A percentile compares a stretch with the other conserved stretches of the same genome.
Conservation (phyloP, 2,888 invertebrate genomes). For the Drosophila austrosaltans region DNA sequence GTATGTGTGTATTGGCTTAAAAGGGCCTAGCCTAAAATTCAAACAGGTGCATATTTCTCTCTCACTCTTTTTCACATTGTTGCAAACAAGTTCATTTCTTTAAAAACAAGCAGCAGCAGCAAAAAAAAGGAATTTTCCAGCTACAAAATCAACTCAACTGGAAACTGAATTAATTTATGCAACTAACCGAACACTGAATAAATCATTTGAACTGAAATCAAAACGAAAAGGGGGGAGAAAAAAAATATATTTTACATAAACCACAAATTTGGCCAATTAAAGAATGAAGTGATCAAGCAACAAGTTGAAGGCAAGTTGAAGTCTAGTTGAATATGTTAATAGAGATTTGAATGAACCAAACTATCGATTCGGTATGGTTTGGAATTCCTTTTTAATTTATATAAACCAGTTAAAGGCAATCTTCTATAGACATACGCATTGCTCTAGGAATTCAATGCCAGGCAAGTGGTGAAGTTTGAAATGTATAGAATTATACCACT, state of each 20-base stretch:
- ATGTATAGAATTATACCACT: no score
- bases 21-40: not conserved
- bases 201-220: conserved; percentile 36
- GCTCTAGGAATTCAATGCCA: conserved; percentile 1
- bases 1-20: not conserved
- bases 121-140: conserved; percentile 5
- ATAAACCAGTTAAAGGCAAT: no score
- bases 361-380: not conserved
- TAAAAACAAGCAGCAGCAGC: conserved; percentile 17
- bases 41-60: not conserved
- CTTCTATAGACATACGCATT: not conserved
- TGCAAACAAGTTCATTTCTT: conserved; percentile 79
- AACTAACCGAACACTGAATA: conserved; percentile 41
- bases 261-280: conserved; percentile 16
- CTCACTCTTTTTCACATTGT: conserved; percentile 58
- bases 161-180: conserved; percentile 70
- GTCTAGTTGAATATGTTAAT: not conserved
- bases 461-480: not conserved
- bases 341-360: conserved; percentile 1
- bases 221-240: conserved; percentile 23
- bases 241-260: conserved; percentile 38
- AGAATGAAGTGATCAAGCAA: conserved; percentile 20
- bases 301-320: conserved; percentile 2
- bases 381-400: no score
- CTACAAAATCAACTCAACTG: conserved; percentile 14